Evolutionary conservation across 1,140 invertebrate genomes (phyloP).

Genomic region (Anoplolepis gracilipes): DNA sequence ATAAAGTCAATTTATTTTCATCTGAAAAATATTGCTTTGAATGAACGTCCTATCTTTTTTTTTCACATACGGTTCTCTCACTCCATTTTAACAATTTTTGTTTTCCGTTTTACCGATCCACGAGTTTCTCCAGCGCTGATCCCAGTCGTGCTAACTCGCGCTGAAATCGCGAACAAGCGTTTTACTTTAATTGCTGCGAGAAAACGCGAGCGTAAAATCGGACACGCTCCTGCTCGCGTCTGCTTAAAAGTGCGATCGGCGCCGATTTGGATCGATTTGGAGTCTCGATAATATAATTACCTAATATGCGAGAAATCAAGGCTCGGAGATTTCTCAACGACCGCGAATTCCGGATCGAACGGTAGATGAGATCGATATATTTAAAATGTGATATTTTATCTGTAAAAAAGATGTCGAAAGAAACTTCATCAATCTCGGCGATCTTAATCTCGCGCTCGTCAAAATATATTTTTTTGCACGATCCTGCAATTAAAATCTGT

Average conservation of each 20-base stretch:
- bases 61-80: not conserved
- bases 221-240: slow-evolving; percentile 18
- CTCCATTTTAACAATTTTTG: not conserved
- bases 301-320: slow-evolving; percentile 20
- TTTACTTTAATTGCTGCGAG: slow-evolving; percentile 30
- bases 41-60: not conserved
- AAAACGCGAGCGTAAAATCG: slow-evolving; percentile 18
- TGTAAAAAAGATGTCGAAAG: not conserved
- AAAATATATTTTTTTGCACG: not conserved
- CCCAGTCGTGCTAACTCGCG: not conserved
- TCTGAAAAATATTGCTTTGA: not conserved
- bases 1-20: not conserved
- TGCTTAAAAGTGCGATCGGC: slow-evolving; percentile 5
- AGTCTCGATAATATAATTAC: slow-evolving; percentile 31
- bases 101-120: not conserved
- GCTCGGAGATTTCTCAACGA: slow-evolving; percentile 1
- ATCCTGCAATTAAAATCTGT: not conserved
- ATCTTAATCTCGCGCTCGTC: not conserved
- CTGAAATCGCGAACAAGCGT: not conserved
- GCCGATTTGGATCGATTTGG: not conserved
- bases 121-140: slow-evolving; percentile 7
- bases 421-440: not conserved
- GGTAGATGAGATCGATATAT: not conserved
- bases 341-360: not conserved
- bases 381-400: not conserved